Base-by-base conservation (phyloP, 2,888 invertebrate species). In the Xestia xanthographa region DNA sequence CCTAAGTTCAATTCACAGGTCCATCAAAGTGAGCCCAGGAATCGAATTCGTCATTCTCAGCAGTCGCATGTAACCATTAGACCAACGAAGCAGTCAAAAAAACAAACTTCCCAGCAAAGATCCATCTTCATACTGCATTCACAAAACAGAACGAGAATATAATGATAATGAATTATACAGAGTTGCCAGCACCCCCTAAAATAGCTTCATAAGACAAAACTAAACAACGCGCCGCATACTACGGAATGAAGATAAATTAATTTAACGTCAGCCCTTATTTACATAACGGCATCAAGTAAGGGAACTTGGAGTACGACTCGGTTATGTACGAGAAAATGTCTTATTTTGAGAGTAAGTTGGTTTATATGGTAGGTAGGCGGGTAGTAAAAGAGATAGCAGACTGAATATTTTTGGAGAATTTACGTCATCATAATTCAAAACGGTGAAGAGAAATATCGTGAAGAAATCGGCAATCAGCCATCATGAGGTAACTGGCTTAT, bases 171-270 rank as follows among this genome's bases (percentile, higher is more conserved):
- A 85, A 87, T 85, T 80, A 84, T 79, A 82, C 79, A 77, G 63
- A 75, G 80, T 73, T 79, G 70, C 62, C 77, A 62, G 76, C 73
- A 74, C 80, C 79, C 75, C 79, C 83, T 81, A 81, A 86, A 87
- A 87, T 83, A 86, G 84, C 88, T 82, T 82, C 82, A 86, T 88
- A 86, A 88, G 87, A 86, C 85, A 82, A 88, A 88, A 88, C 88
- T 88, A 84, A 88, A 88, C 88, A 88, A 84, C 83, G 80, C 80
- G 87, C 79, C 86, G 77, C 79, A 75, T 85, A 84, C 80, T 85
- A 83, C 70, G 68, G 71, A 85, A 88, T 87, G 88, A 84, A 87
- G 89, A 87, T 87, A 88, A 89, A 88, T 88, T 88, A 87, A 89
- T 88, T 89, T 88, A 72, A 82, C 87, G 86, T 84, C 87, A 85